Base-by-base conservation (phyloP, 1,140 invertebrate genomes). In the Drosophila burlai region DNA sequence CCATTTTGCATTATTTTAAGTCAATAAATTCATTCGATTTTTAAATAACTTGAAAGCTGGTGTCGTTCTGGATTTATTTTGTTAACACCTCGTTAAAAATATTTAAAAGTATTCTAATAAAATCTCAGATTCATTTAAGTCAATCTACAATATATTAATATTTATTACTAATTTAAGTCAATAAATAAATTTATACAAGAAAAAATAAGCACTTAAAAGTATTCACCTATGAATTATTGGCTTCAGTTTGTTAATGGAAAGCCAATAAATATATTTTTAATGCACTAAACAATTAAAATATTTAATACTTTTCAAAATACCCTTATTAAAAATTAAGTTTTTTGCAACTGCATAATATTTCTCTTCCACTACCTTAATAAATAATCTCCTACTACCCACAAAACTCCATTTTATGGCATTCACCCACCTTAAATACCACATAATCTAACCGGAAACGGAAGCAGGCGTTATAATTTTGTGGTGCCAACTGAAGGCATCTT, bases 371-470 rank as follows among this genome's bases (percentile, higher is more conserved):
- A 18, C 13, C 10, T 13, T 31, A 4, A 15, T 21, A 26, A 49
- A 16, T 26, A 15, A 16, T 16, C 8, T n/a, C 9, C 7, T 4
- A n/a, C 11, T 1, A 8, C 11, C 13, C 18, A 52, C 16, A 21
- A 34, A 36, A 4, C 8, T 5, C 8, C 3, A 36, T 38, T 54
- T 54, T 3, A 1, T 5, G 16, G 9, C 7, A 55, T 24, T 24
- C 52, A 16, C 15, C 34, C 34, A 15, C 11, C 7, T 38, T 38
- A 38, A 36, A 36, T 36, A 36, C 54, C 34, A 57, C 16, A 40
- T 26, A 58, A 42, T 58, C 6, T 58, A 26, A n/a, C 21, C 21
- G 55, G 55, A 58, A 58, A 58, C 55, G 55, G 55, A 58, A 58
- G 36, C 36, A 42, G 36, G 55, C 36, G 21, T 55, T 24, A 38